Conservation (phyloP, 2,113 vertebrate species). For the Arvicanthis niloticus region DNA sequence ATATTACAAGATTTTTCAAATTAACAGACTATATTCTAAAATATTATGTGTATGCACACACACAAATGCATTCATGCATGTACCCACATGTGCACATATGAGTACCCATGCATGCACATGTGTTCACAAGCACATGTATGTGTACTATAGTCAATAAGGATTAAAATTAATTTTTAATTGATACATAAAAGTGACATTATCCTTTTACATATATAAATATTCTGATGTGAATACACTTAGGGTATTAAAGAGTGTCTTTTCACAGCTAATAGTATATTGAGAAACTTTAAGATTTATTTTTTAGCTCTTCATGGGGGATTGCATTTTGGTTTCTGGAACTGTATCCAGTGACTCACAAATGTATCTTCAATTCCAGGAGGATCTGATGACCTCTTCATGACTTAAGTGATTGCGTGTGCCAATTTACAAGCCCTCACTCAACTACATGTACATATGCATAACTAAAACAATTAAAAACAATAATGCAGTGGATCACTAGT, state of each 20-base stretch:
- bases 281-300: neutral
- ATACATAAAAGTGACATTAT: neutral
- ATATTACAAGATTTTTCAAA: neutral
- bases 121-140: rapidly evolving
- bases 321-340: neutral
- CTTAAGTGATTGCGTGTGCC: neutral
- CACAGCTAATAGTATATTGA: neutral
- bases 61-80: no score
- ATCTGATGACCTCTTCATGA: neutral
- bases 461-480: neutral
- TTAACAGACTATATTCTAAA: neutral
- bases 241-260: neutral
- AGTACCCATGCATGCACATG: no score
- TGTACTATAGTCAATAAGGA: neutral
- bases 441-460: neutral
- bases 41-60: neutral
- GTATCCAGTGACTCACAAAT: neutral
- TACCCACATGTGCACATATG: no score
- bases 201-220: neutral
- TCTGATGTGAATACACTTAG: neutral
- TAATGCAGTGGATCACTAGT: neutral
- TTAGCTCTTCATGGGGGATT: neutral
- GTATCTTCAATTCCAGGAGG: neutral
- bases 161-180: neutral
- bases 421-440: neutral